phyloP scores from a whole-genome alignment of 1,140 invertebrate genomes.

The Drosophila novamexicana region DNA sequence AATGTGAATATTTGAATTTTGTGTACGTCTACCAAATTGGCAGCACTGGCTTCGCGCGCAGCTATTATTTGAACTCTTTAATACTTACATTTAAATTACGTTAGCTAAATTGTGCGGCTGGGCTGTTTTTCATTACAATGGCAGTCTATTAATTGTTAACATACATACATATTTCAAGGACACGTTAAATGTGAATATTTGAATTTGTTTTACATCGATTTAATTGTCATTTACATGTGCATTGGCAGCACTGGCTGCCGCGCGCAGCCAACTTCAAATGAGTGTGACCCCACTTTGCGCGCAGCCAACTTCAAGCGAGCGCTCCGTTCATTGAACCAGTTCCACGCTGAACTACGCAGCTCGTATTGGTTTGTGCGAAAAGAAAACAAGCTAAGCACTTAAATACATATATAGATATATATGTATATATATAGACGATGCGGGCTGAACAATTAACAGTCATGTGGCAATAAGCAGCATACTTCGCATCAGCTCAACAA shows the following conservation, averaged over 20 bases:
- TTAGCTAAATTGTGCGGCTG: no score
- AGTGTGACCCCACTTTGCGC: not conserved
- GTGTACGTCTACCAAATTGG: no score
- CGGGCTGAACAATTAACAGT: constrained; percentile 38
- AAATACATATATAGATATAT: constrained; percentile 7
- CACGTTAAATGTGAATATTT: not conserved
- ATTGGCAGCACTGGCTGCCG: not conserved
- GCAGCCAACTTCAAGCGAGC: constrained; percentile 10
- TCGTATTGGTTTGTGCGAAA: constrained; percentile 21
- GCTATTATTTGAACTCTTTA: no score
- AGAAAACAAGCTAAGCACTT: constrained; percentile 28
- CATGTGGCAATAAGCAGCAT: constrained; percentile 35
- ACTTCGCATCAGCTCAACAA: not conserved
- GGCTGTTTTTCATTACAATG: no score
- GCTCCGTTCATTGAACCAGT: constrained; percentile 14
- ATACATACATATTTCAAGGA: no score
- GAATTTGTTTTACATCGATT: not conserved
- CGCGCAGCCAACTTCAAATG: constrained; percentile 1
- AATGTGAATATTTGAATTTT: no score
- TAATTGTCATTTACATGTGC: not conserved
- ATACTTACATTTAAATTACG: no score
- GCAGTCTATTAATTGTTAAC: no score
- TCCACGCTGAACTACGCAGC: constrained; percentile 8
- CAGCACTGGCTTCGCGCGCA: no score
- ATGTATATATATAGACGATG: constrained; percentile 20